Percentiles rank a stretch among this genome's conserved stretches.
phyloP scores from a whole-genome alignment of 1,140 invertebrate species.

The Limonius californicus region DNA sequence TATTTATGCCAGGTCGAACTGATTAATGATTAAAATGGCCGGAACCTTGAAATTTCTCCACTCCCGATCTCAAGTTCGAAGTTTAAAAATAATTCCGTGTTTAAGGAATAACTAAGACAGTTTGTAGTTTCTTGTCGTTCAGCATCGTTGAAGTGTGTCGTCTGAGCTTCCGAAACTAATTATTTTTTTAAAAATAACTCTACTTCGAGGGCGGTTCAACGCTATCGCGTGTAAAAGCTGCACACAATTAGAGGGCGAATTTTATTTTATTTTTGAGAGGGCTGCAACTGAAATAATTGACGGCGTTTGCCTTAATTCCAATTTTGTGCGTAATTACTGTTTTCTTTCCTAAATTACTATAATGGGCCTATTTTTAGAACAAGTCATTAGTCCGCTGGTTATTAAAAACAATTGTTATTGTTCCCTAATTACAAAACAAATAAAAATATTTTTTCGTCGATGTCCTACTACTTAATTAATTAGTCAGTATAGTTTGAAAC shows the following conservation, averaged over 20 bases:
- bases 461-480: too few species aligned
- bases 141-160: constrained; percentile 6
- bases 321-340: background rate
- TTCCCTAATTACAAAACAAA: background rate
- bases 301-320: background rate
- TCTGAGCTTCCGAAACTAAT: constrained; percentile 7
- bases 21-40: too few species aligned
- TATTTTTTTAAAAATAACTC: constrained; percentile 14
- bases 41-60: too few species aligned
- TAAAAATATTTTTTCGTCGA: too few species aligned
- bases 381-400: background rate
- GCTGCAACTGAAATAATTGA: background rate
- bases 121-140: background rate
- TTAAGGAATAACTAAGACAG: background rate
- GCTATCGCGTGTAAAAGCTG: constrained; percentile 1
- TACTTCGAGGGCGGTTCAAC: background rate
- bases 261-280: background rate
- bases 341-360: background rate
- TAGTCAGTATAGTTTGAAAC: too few species aligned
- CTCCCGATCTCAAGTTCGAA: too few species aligned
- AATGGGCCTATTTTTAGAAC: background rate
- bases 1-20: too few species aligned
- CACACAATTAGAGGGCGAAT: constrained; percentile 7
- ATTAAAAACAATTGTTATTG: background rate
- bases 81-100: background rate